Conservation (phyloP, 2,797 vertebrate genomes). For the Gorsachius magnificus region DNA sequence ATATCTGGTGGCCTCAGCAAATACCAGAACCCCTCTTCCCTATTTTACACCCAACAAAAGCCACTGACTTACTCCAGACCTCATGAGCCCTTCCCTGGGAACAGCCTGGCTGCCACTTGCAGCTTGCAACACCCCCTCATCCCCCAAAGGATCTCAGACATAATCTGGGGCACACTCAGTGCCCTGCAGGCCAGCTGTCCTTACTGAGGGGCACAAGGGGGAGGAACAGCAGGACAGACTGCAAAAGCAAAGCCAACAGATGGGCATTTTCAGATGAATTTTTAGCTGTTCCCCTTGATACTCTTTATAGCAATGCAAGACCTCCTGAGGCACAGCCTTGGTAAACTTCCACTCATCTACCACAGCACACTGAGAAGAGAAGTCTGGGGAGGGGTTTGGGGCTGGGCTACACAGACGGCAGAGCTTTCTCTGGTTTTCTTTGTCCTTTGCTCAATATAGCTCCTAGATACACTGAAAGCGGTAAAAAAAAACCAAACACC, state of each 20-base stretch:
- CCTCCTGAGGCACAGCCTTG: neutral
- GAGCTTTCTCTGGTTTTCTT: neutral
- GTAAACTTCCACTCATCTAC: neutral
- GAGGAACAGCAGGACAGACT: neutral
- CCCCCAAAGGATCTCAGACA: rapidly evolving
- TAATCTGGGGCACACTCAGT: rapidly evolving
- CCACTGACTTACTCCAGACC: rapidly evolving
- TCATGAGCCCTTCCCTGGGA: rapidly evolving
- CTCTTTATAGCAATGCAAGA: neutral
- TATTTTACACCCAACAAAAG: neutral
- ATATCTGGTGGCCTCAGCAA: neutral
- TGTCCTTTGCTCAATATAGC: neutral
- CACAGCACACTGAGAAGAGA: rapidly evolving
- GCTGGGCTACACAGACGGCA: neutral
- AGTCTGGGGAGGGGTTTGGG: rapidly evolving
- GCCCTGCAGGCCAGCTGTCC: neutral
- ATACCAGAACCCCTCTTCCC: rapidly evolving
- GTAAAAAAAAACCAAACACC: too few species aligned
- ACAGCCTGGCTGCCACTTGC: neutral
- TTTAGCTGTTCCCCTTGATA: neutral
- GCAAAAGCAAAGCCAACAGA: neutral
- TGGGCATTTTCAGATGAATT: neutral
- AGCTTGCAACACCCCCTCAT: neutral
- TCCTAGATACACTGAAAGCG: neutral
- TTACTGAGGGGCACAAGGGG: neutral